A percentile compares a stretch with the other conserved stretches of the same genome.
Conservation (phyloP, 2,888 invertebrate genomes). For the Euplexia lucipara region DNA sequence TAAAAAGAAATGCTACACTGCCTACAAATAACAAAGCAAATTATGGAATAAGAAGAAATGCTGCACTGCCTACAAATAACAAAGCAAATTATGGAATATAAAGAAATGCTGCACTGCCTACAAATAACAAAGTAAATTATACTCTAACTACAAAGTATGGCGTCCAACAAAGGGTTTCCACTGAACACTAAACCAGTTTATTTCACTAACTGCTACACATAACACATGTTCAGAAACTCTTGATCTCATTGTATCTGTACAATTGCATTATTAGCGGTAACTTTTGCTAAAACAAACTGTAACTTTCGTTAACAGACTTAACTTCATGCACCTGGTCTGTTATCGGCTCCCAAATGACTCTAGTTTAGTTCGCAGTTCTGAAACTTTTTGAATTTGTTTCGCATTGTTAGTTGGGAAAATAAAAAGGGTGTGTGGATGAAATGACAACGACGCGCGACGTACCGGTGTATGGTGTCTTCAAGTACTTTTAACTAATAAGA, state of each 20-base stretch:
- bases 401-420: slow-evolving; percentile 26
- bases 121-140: too few species aligned
- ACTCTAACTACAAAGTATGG: too few species aligned
- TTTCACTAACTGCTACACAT: not conserved
- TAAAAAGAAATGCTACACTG: too few species aligned
- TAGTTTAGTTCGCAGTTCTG: slow-evolving; percentile 26
- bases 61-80: too few species aligned
- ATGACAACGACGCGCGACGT: not conserved
- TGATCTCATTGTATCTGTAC: slow-evolving; percentile 46
- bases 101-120: too few species aligned
- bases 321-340: slow-evolving; percentile 62
- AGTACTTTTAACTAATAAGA: too few species aligned
- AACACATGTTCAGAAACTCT: slow-evolving; percentile 36
- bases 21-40: too few species aligned
- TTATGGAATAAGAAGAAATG: too few species aligned
- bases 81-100: too few species aligned
- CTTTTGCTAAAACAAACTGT: slow-evolving; percentile 48
- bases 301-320: slow-evolving; percentile 55
- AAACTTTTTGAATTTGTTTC: slow-evolving; percentile 50
- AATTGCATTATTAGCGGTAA: slow-evolving; percentile 52
- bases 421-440: slow-evolving; percentile 13
- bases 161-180: not conserved
- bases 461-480: not conserved
- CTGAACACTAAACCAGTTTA: not conserved
- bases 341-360: slow-evolving; percentile 52